Evolutionary conservation across 2,888 invertebrate genomes (phyloP).

Genomic region (Acrobasis repandana): DNA sequence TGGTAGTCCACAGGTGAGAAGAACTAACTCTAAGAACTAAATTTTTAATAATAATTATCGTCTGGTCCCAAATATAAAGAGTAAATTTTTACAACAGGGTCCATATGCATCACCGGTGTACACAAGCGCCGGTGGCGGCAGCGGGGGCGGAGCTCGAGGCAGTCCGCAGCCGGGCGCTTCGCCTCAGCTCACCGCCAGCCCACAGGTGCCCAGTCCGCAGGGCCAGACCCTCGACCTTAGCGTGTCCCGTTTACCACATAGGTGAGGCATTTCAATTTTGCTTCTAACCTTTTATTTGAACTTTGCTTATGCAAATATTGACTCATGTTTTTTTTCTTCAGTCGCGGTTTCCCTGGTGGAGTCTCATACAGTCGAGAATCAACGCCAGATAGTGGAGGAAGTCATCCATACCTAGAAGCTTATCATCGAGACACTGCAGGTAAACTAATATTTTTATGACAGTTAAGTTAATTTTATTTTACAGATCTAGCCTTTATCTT

Average conservation of each 20-base stretch:
- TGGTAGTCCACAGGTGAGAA: slow-evolving; percentile 92
- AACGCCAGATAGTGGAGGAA: slow-evolving; percentile 94
- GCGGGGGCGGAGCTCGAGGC: slow-evolving; percentile 87
- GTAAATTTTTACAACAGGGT: slow-evolving; percentile 80
- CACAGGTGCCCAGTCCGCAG: slow-evolving; percentile 95
- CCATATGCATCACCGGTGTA: slow-evolving; percentile 90
- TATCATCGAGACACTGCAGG: slow-evolving; percentile 92
- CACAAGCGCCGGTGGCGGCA: slow-evolving; percentile 88
- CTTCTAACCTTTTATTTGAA: slow-evolving; percentile 20
- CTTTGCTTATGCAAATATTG: background rate
- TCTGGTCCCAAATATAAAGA: slow-evolving; percentile 23
- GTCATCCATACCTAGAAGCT: slow-evolving; percentile 92
- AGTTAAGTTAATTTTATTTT: background rate
- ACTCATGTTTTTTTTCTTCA: slow-evolving; percentile 48
- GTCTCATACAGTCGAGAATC: slow-evolving; percentile 92
- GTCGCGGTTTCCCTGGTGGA: slow-evolving; percentile 85
- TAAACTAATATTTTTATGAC: too few species aligned
- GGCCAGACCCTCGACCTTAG: slow-evolving; percentile 95
- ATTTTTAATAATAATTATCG: slow-evolving; percentile 1
- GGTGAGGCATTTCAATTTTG: slow-evolving; percentile 80
- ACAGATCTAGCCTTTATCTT: background rate
- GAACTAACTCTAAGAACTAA: slow-evolving; percentile 23
- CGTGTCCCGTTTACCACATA: slow-evolving; percentile 93
- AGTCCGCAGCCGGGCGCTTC: slow-evolving; percentile 94
- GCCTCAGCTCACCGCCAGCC: slow-evolving; percentile 91